phyloP scores from a whole-genome alignment of 2,888 invertebrate species.

The Sipha maydis region DNA sequence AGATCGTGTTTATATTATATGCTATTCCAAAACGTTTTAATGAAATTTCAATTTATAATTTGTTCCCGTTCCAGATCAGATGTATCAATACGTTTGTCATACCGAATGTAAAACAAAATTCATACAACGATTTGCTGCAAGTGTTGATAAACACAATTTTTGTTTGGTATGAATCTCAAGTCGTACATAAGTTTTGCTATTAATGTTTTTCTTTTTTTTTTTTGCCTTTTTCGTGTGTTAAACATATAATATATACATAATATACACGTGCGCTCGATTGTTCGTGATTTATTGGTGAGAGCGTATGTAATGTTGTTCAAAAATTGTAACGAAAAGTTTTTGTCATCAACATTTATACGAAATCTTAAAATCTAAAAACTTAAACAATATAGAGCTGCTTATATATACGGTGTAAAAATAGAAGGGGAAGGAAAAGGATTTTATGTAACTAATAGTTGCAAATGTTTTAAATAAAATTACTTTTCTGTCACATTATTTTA shows the following conservation, averaged over 20 bases:
- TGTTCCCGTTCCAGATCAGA: no score
- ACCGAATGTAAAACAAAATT: no score
- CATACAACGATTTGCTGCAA: no score
- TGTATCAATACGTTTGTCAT: no score
- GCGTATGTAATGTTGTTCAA: conserved; percentile 10
- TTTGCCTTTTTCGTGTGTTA: conserved; percentile 22
- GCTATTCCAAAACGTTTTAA: no score
- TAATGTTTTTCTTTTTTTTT: conserved; percentile 23
- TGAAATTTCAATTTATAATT: no score
- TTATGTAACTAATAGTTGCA: conserved; percentile 23
- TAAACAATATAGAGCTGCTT: conserved; percentile 19
- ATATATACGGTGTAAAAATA: conserved; percentile 2
- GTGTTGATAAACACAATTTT: background rate
- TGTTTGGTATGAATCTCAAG: background rate
- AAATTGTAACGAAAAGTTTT: conserved; percentile 39
- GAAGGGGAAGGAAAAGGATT: background rate
- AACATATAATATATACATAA: conserved; percentile 45
- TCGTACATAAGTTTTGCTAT: conserved; percentile 15
- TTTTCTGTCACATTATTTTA: conserved; percentile 4
- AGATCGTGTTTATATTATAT: no score
- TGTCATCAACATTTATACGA: conserved; percentile 36
- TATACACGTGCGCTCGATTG: conserved; percentile 35
- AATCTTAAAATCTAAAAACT: conserved; percentile 47
- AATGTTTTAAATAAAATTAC: conserved; percentile 34
- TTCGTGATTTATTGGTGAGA: conserved; percentile 28